A percentile compares a stretch with the other conserved stretches of the same genome.
Conservation (phyloP, 1,140 invertebrate genomes). For the Schlechtendalia chinensis region DNA sequence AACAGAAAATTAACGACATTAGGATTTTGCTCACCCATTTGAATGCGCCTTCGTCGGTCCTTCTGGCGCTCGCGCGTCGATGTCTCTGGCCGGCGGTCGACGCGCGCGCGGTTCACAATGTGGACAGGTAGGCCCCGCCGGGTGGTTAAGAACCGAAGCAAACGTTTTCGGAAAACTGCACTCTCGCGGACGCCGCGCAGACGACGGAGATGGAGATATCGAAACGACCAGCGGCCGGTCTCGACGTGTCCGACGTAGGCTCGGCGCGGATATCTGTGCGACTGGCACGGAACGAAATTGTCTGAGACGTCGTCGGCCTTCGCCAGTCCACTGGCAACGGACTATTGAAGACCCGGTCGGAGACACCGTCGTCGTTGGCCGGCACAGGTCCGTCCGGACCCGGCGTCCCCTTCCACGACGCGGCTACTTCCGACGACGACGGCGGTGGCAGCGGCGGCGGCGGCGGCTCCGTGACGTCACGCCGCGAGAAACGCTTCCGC, state of each 20-base stretch:
- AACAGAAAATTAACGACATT: conserved; percentile 19
- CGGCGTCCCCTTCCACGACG: conserved; percentile 36
- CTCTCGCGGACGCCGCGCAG: background rate
- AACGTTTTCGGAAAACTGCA: background rate
- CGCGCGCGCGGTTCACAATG: no score
- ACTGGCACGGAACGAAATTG: background rate
- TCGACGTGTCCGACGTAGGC: no score
- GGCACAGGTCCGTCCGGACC: conserved; percentile 35
- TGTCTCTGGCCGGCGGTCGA: background rate
- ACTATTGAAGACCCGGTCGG: conserved; percentile 45
- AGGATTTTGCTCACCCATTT: conserved; percentile 15
- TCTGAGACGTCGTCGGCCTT: conserved; percentile 45
- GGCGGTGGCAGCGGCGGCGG: background rate
- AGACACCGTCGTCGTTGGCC: conserved; percentile 37
- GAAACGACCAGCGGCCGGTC: no score
- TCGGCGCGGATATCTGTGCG: background rate
- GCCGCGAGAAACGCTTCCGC: conserved; percentile 40
- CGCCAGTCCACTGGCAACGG: conserved; percentile 45
- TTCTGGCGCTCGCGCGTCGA: background rate
- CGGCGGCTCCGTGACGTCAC: conserved; percentile 31
- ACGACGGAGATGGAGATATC: background rate
- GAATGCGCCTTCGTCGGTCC: background rate
- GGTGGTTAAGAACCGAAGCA: no score
- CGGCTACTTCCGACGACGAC: conserved; percentile 1
- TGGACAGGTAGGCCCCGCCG: no score